Evolutionary conservation across 1,140 invertebrate species (phyloP), one percentile per base, ranked within the genome.

Genomic region (Kradibia gibbosae): DNA sequence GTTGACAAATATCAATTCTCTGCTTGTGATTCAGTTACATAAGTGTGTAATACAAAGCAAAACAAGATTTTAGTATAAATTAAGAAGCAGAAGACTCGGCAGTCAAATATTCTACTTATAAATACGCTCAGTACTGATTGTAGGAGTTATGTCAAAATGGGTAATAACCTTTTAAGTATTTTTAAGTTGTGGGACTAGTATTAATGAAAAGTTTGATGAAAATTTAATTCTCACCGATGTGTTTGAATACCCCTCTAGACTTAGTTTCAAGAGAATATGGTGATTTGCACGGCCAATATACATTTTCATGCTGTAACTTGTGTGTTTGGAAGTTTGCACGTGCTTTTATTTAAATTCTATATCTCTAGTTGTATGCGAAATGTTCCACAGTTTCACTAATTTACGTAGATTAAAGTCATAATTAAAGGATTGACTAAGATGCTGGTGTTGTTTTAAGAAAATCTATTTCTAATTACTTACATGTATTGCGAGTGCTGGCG

Each of bases 281-380:
- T 70, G 36, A 60, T 42, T 55, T 76, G 48, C 34, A 48, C 36
- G 42, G 70, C 57, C 62, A 78, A 74, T 20, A 55, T 67, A 62
- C 28, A 62, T 50, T 72, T 82, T 82, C 22, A 73, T 73, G 75
- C 81, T 82, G 70, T 78, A 70, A 78, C 39, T 73, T 82, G 62
- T 76, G 80, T 79, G 22, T 75, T 78, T 79, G 75, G 42, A 67
- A 73, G 22, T 65, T 78, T 82, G 81, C 75, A 82, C 75, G 75
- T 67, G 75, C 36, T 77, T 81, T 73, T 60, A 57, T 48, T 62
- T 82, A 7, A 65, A 55, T 65, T 50, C 53, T 74, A 82, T 65
- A 82, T 3, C 60, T 22, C 42, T 39, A 48, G 50, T 39, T 55
- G 31, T 78, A 42, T 72, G 53, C 78, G 22, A 71, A 72, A 82